Evolutionary conservation across 2,888 invertebrate species (phyloP), one percentile per base, ranked within the genome.

Genomic region (Achlya flavicornis): DNA sequence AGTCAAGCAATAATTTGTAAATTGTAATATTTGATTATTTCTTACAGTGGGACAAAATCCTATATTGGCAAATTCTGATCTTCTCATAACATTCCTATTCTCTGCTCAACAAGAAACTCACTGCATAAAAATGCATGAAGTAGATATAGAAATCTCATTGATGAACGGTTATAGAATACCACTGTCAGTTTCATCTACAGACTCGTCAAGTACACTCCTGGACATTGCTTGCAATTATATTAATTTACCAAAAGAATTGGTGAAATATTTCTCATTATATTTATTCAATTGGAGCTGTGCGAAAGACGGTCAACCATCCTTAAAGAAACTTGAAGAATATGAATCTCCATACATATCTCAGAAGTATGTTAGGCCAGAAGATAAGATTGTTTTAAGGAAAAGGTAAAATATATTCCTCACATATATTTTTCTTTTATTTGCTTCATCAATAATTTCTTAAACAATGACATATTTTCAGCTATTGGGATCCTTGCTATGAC

Each of bases 281-380:
- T 94, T 99, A 69, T 96, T 98, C 77, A 96, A 96, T 74, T 96
- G 97, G 90, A 96, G 96, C 67, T 95, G 96, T 84, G 96, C 96
- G 53, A 96, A 95, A 78, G 95, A 96, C 80, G 95, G 95, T 58
- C 93, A 95, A 81, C 94, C 95, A 93, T 96, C 98, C 78, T 93
- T 98, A 69, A 95, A 99, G 75, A 98, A 97, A 87, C 93, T 99
- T 71, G 98, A 99, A 92, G 97, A 99, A 88, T 99, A 98, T 94
- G 99, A 99, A 94, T 98, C 98, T 73, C 99, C 99, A 0, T 98
- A 97, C 91, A 97, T 99, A 91, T 98, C 99, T 63, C 96, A 97
- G 75, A 97, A 97, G 85, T 96, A 96, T 87, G 95, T 97, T 66
- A 88, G 93, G 74, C 95, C 96, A 69, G 96, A 96, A 71, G 95